Evolutionary conservation across 2,797 vertebrate genomes (phyloP).

Genomic region (Sus cebifrons): DNA sequence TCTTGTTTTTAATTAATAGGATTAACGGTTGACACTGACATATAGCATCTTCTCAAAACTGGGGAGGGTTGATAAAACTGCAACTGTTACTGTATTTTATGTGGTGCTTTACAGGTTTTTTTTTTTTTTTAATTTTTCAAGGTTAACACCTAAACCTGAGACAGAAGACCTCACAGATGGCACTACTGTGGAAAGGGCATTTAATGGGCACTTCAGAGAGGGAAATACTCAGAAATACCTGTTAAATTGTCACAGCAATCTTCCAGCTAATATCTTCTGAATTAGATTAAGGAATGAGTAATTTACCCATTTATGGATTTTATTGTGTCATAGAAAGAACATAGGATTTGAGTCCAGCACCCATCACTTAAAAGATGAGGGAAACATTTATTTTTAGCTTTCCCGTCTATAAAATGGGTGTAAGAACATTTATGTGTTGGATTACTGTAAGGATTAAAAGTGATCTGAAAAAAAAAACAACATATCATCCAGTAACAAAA

Average conservation of each 20-base stretch:
- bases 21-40: slow-evolving; percentile 78
- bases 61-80: slow-evolving; percentile 61
- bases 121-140: slow-evolving; percentile 71
- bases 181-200: slow-evolving; percentile 63
- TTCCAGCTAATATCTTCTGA: neutral
- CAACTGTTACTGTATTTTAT: slow-evolving; percentile 78
- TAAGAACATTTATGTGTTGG: neutral
- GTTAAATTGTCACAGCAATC: neutral
- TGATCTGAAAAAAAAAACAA: neutral
- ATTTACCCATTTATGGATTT: neutral
- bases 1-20: slow-evolving; percentile 85
- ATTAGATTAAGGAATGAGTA: neutral
- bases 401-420: neutral
- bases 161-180: slow-evolving; percentile 67
- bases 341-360: neutral
- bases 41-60: slow-evolving; percentile 70
- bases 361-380: neutral
- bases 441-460: neutral
- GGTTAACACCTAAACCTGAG: slow-evolving; percentile 61
- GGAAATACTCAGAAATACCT: slow-evolving; percentile 38
- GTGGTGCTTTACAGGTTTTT: slow-evolving; percentile 66
- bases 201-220: slow-evolving; percentile 65
- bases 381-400: slow-evolving; percentile 11
- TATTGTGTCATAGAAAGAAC: neutral
- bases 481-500: neutral